Evolutionary conservation across 2,888 invertebrate genomes (phyloP).

Genomic region (Reticulitermes lucifugus): DNA sequence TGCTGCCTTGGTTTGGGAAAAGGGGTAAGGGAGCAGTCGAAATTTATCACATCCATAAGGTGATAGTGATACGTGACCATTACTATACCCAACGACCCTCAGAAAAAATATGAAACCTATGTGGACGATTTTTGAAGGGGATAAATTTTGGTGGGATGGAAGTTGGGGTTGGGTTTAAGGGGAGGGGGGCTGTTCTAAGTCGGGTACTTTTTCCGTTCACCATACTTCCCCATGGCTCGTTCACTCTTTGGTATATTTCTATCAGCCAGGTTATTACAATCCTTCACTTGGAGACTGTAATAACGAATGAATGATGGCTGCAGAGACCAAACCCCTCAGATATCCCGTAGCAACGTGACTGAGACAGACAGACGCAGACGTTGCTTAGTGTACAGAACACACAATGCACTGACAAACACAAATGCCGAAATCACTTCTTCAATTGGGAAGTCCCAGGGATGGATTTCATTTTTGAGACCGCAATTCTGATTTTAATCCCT

Average conservation of each 20-base stretch:
- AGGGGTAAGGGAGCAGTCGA: conserved; percentile 44
- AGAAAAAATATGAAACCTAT: conserved; percentile 38
- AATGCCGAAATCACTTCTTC: too few relatives aligned
- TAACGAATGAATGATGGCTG: conserved; percentile 52
- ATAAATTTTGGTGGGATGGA: conserved; percentile 50
- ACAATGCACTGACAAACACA: too few relatives aligned
- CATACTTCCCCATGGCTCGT: conserved; percentile 31
- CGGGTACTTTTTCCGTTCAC: conserved; percentile 10
- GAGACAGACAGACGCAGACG: neutral
- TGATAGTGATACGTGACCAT: conserved; percentile 60
- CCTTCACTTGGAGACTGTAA: conserved; percentile 50
- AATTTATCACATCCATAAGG: conserved; percentile 59
- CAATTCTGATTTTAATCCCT: too few relatives aligned
- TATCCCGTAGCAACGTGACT: conserved; percentile 8
- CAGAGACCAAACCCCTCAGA: conserved; percentile 16
- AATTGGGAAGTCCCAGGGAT: too few relatives aligned
- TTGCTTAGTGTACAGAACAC: too few relatives aligned
- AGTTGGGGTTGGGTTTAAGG: conserved; percentile 8
- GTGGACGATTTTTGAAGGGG: conserved; percentile 51
- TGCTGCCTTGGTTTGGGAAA: conserved; percentile 43
- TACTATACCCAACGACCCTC: conserved; percentile 51
- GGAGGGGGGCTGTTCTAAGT: conserved; percentile 21
- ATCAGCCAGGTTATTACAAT: conserved; percentile 53
- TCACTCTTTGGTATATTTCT: conserved; percentile 49
- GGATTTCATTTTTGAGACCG: too few relatives aligned